Percentiles rank a stretch among this genome's conserved stretches.
phyloP scores from a whole-genome alignment of 1,140 invertebrate species.

The Temnothorax longispinosus region DNA sequence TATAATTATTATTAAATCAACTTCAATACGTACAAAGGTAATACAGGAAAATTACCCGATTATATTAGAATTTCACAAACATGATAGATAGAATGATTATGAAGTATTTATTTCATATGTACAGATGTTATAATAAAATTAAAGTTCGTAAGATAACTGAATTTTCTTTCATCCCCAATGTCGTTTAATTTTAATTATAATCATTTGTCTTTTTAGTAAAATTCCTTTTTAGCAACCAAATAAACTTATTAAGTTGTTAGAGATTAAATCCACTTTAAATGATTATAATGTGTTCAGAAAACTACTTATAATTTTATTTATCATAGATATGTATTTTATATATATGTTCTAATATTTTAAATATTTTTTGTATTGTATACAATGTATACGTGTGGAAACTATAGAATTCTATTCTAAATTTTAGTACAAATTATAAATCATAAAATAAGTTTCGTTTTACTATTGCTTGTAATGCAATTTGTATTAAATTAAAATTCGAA shows the following conservation, averaged over 20 bases:
- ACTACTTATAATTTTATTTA: neutral
- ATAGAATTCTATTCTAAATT: neutral
- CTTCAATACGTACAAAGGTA: slow-evolving; percentile 5
- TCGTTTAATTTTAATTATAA: neutral
- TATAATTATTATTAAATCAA: slow-evolving; percentile 11
- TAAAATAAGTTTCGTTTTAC: neutral
- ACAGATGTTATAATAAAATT: slow-evolving; percentile 68
- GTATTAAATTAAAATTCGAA: neutral
- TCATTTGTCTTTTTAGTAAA: neutral
- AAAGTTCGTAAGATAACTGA: slow-evolving; percentile 52
- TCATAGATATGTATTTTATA: neutral
- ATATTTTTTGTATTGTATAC: neutral
- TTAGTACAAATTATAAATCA: neutral
- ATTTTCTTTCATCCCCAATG: neutral
- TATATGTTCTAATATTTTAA: neutral
- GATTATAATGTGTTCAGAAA: neutral
- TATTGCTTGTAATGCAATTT: neutral
- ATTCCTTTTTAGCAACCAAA: neutral
- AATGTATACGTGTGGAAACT: neutral
- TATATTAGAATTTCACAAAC: slow-evolving; percentile 9
- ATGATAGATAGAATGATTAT: slow-evolving; percentile 56
- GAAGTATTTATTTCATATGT: slow-evolving; percentile 70
- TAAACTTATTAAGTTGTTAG: neutral
- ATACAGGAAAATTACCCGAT: slow-evolving; percentile 13
- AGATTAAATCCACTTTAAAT: neutral